Conservation (phyloP, 1,140 invertebrate genomes). For the Papilio machaon region DNA sequence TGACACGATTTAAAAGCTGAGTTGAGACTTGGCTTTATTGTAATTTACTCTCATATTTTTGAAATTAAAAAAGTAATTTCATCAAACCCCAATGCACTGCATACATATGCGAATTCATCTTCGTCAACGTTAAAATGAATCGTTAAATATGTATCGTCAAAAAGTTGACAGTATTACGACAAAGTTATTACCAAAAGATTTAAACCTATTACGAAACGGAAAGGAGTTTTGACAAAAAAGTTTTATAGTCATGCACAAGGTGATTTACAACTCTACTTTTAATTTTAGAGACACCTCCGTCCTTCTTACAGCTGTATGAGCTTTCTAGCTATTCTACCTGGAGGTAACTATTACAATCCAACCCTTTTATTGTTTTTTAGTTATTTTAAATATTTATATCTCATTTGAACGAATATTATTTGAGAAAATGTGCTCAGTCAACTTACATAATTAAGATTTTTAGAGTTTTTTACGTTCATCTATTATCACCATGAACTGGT, state of each 20-base stretch:
- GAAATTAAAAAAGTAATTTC: neutral
- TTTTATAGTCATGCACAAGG: constrained; percentile 35
- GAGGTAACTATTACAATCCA: neutral
- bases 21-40: too few relatives aligned
- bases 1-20: too few relatives aligned
- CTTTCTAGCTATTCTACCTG: neutral
- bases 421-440: neutral
- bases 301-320: constrained; percentile 23
- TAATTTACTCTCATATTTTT: too few relatives aligned
- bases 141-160: constrained; percentile 7
- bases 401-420: neutral
- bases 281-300: constrained; percentile 29
- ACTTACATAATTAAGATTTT: too few relatives aligned
- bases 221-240: constrained; percentile 36
- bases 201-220: constrained; percentile 36
- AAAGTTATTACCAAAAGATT: constrained; percentile 30
- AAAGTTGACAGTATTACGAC: constrained; percentile 29
- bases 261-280: constrained; percentile 30
- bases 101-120: neutral
- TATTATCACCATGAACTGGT: too few relatives aligned
- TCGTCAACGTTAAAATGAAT: neutral
- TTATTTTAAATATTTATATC: neutral
- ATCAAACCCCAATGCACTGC: too few relatives aligned
- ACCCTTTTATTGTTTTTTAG: constrained; percentile 11
- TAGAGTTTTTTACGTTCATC: too few relatives aligned